Conservation (phyloP, 1,140 invertebrate species). For the Orchesella cincta region DNA sequence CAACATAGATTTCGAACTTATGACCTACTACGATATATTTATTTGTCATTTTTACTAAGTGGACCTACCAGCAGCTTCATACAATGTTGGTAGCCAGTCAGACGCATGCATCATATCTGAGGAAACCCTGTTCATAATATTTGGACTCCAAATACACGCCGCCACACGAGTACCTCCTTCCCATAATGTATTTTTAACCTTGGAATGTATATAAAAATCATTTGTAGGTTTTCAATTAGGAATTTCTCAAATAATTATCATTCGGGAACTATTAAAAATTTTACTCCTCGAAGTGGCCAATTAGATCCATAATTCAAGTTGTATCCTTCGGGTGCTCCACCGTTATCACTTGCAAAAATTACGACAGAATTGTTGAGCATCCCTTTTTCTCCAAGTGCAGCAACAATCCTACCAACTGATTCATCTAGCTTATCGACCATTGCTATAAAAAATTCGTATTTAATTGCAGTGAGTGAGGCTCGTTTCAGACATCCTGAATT, state of each 20-base stretch:
- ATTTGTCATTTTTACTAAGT: background rate
- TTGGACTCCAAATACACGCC: constrained; percentile 65
- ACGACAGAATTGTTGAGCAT: constrained; percentile 79
- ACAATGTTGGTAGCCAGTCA: constrained; percentile 88
- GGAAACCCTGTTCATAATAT: constrained; percentile 64
- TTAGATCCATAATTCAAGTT: constrained; percentile 87
- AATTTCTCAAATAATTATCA: too few species aligned
- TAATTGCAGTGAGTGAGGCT: background rate
- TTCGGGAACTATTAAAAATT: background rate
- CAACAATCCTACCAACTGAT: constrained; percentile 76
- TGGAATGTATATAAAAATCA: background rate
- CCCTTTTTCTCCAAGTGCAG: constrained; percentile 64
- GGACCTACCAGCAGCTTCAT: constrained; percentile 63
- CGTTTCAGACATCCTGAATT: background rate
- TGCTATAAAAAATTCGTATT: constrained; percentile 60
- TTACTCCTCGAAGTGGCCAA: constrained; percentile 80
- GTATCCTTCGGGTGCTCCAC: constrained; percentile 65
- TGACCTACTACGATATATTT: background rate
- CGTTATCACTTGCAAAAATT: constrained; percentile 84
- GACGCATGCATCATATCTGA: constrained; percentile 75
- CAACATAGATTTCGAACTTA: background rate
- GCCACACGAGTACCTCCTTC: constrained; percentile 78
- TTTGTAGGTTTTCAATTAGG: too few species aligned
- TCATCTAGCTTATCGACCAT: constrained; percentile 80
- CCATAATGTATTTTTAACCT: constrained; percentile 62